Conservation (phyloP, 1,140 invertebrate species). For the Zaprionus taronus region DNA sequence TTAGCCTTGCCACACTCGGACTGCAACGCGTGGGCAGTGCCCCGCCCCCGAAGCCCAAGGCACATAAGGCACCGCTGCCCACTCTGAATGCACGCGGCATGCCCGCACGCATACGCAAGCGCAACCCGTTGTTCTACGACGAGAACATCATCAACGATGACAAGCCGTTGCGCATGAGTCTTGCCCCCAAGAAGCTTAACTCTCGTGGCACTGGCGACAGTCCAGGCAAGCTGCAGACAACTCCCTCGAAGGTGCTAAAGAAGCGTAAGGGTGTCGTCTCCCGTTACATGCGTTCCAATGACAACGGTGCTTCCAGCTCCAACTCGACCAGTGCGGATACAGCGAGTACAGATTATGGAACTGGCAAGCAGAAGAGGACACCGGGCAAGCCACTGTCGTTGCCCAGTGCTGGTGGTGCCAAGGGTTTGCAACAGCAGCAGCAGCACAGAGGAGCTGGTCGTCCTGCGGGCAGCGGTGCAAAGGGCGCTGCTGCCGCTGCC, state of each 20-base stretch:
- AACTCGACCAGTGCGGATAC: slow-evolving; percentile 24
- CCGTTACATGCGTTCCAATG: slow-evolving; percentile 75
- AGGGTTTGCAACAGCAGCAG: slow-evolving; percentile 11
- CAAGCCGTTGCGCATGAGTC: slow-evolving; percentile 87
- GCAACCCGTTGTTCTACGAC: slow-evolving; percentile 95
- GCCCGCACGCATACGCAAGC: slow-evolving; percentile 95
- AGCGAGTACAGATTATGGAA: slow-evolving; percentile 4
- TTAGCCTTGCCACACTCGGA: slow-evolving; percentile 91
- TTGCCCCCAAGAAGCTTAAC: slow-evolving; percentile 84
- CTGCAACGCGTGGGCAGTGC: slow-evolving; percentile 91
- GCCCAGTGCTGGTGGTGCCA: neutral
- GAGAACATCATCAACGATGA: slow-evolving; percentile 94
- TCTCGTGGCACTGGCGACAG: slow-evolving; percentile 36
- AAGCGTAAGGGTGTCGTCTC: slow-evolving; percentile 84
- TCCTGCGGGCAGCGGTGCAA: slow-evolving; percentile 15
- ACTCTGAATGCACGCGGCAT: slow-evolving; percentile 93
- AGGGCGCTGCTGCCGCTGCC: slow-evolving; percentile 33
- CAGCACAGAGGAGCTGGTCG: slow-evolving; percentile 6
- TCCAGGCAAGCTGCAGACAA: slow-evolving; percentile 85
- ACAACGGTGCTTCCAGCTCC: slow-evolving; percentile 71
- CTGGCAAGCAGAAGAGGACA: slow-evolving; percentile 39
- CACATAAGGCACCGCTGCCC: slow-evolving; percentile 89
- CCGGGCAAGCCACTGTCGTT: slow-evolving; percentile 24
- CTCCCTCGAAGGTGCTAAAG: slow-evolving; percentile 85
- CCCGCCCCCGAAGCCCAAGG: slow-evolving; percentile 88